These are phyloP conservation scores for Cyrtonyx montezumae DNA, from an alignment of 2,113 vertebrate species.

Conservation along the genomic window DNA sequence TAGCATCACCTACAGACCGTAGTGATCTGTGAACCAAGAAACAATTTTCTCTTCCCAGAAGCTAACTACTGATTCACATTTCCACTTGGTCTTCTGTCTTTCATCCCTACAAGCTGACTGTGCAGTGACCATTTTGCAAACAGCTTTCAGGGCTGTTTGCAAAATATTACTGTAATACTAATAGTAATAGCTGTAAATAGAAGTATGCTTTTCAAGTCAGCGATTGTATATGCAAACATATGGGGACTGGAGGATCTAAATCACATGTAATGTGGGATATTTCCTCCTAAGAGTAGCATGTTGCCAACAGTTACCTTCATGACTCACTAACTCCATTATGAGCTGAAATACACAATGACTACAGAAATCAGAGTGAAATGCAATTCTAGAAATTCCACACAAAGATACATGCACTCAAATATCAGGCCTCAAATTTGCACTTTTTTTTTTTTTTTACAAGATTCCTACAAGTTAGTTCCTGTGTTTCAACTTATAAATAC, in stretches of 20 bases:
- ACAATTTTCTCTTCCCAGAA: not conserved
- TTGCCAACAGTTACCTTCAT: not conserved
- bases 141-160: not conserved
- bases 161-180: rapidly evolving
- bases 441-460: not conserved
- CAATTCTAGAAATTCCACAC: not conserved
- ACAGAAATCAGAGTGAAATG: not conserved
- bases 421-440: not conserved
- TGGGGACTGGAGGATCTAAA: not conserved
- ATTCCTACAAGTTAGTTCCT: not conserved
- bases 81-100: not conserved
- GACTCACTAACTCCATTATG: not conserved
- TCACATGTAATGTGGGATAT: not conserved
- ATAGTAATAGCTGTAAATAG: not conserved
- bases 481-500: not conserved
- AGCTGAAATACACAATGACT: not conserved
- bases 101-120: not conserved
- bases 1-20: not conserved
- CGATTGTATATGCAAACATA: not conserved
- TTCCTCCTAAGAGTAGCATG: not conserved
- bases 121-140: not conserved
- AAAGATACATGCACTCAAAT: not conserved
- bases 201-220: not conserved
- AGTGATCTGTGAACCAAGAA: not conserved
- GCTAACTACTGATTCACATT: not conserved